phyloP scores from a whole-genome alignment of 1,140 invertebrate genomes.

The Solenopsis invicta region DNA sequence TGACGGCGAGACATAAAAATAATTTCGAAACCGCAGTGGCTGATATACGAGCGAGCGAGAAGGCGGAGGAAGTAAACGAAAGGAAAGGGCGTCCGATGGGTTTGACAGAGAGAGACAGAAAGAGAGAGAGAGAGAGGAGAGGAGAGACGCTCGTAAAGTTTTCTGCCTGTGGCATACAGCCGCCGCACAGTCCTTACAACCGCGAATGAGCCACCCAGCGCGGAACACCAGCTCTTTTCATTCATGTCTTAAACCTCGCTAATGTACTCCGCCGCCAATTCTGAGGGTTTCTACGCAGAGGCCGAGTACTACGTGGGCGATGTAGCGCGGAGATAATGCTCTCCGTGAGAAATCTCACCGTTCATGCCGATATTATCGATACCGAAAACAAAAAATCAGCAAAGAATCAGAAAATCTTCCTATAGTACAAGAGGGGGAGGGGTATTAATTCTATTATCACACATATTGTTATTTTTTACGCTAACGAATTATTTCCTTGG shows the following conservation, averaged over 20 bases:
- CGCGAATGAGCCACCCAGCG: slow-evolving; percentile 81
- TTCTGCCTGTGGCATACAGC: slow-evolving; percentile 80
- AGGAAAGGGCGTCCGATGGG: slow-evolving; percentile 52
- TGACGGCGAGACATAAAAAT: slow-evolving; percentile 82
- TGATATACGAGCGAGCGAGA: slow-evolving; percentile 82
- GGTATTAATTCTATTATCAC: too few species aligned
- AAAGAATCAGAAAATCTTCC: neutral
- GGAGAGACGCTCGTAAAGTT: slow-evolving; percentile 83
- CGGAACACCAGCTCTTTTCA: slow-evolving; percentile 79
- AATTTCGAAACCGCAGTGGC: slow-evolving; percentile 83
- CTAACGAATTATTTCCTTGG: too few species aligned
- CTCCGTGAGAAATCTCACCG: neutral
- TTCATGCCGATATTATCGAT: neutral
- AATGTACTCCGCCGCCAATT: slow-evolving; percentile 75
- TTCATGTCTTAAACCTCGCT: slow-evolving; percentile 81
- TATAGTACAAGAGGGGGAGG: too few species aligned
- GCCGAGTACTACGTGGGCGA: slow-evolving; percentile 40
- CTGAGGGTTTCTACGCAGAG: slow-evolving; percentile 69
- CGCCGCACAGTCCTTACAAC: slow-evolving; percentile 81
- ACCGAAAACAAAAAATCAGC: neutral
- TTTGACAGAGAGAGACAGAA: slow-evolving; percentile 33
- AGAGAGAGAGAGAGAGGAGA: slow-evolving; percentile 54
- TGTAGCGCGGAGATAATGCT: slow-evolving; percentile 48
- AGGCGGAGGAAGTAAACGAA: slow-evolving; percentile 69
- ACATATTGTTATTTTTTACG: too few species aligned